Base-by-base conservation (phyloP, 2,888 invertebrate species). In the Epistrophe grossulariae region DNA sequence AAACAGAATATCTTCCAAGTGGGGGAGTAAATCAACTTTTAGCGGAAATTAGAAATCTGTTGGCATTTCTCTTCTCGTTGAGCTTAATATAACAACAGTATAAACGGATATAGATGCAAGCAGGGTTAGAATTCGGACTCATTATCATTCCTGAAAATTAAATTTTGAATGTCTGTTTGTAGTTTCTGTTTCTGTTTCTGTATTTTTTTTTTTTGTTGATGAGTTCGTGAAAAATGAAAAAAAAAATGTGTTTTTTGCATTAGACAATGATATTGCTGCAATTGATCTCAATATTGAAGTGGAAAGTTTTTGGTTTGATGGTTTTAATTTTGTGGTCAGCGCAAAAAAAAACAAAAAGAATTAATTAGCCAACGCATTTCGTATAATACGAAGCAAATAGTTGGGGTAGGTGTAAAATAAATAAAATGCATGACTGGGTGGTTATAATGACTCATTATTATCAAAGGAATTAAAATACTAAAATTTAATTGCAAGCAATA, bases 11-110 rank as follows among this genome's bases (percentile, higher is more conserved):
- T 68, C 66, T 38, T n/a, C n/a, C 40, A 43, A 71, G 19, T 31
- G 40, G 28, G 35, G 38, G 57, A 57, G 71, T 74, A 74, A 78
- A 82, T 79, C 71, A 87, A 66, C 78, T 60, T 79, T 82, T 70
- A 45, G 70, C 48, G 62, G 40, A 68, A 85, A 78, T 81, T 81
- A 60, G 60, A 72, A 73, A 57, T 57, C 15, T 68, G 40, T 60
- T 72, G 55, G 77, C 45, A 77, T 40, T 71, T 84, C 13, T 77
- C 19, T 17, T 45, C 4, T 31, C 43, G 13, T 17, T 11, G 35
- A 24, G 48, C n/a, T n/a, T n/a, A n/a, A n/a, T n/a, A n/a, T n/a
- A n/a, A n/a, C n/a, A n/a, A n/a, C 17, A 19, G 19, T 40, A 9
- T 28, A 19, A 3, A 11, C n/a, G n/a, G n/a, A 6, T 24, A 10